Percentiles rank a stretch among this genome's conserved stretches.
phyloP scores from a whole-genome alignment of 2,888 invertebrate species.

The Eilema caniola region DNA sequence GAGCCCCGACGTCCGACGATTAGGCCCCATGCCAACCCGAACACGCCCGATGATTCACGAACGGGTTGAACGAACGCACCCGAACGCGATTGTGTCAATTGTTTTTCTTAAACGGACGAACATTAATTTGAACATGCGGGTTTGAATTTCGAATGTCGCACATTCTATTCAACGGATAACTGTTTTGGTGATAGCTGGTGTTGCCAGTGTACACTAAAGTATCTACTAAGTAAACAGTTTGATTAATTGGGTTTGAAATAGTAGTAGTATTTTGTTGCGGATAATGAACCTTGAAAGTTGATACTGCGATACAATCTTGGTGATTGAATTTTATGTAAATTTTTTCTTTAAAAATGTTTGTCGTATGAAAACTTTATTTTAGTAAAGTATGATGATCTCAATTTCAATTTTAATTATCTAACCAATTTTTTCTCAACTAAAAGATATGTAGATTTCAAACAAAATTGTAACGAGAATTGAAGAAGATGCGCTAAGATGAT shows the following conservation, averaged over 20 bases:
- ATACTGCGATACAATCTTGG: conserved; percentile 38
- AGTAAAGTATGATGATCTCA: background rate
- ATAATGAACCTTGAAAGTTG: conserved; percentile 42
- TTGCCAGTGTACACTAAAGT: conserved; percentile 39
- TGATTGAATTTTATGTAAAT: conserved; percentile 29
- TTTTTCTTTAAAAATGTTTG: conserved; percentile 25
- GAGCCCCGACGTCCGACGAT: conserved; percentile 78
- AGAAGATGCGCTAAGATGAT: background rate
- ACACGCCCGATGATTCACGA: conserved; percentile 77
- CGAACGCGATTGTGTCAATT: conserved; percentile 76
- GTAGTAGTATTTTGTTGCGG: conserved; percentile 27
- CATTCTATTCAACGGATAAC: conserved; percentile 53
- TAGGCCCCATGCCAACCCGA: conserved; percentile 82
- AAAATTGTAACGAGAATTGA: background rate
- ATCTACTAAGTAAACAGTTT: conserved; percentile 37
- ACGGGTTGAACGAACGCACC: conserved; percentile 75
- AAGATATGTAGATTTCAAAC: too few relatives aligned
- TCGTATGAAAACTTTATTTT: conserved; percentile 1
- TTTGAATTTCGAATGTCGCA: conserved; percentile 69
- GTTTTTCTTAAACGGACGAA: conserved; percentile 80
- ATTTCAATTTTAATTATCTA: background rate
- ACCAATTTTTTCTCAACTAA: background rate
- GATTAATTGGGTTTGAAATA: conserved; percentile 35
- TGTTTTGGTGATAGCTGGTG: conserved; percentile 48
- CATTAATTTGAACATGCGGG: conserved; percentile 79